phyloP scores from a whole-genome alignment of 30 jellyfish, hydroid and myxozoan species.

The Aurelia sp. region DNA sequence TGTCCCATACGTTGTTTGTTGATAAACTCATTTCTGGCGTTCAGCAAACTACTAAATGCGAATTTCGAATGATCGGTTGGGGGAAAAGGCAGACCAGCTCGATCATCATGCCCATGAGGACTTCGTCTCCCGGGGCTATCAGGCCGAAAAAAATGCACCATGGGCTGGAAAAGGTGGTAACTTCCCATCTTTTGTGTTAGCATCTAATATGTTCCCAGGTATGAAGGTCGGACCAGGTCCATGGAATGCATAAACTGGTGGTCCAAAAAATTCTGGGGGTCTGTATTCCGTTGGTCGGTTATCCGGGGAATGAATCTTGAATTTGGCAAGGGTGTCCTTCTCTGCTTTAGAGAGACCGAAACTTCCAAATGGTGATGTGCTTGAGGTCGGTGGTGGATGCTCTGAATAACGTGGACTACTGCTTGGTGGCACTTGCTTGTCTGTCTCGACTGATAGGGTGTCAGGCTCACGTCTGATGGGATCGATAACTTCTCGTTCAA shows the following conservation, averaged over 20 bases:
- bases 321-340: slow-evolving; percentile 37
- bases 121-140: slow-evolving; percentile 41
- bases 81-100: slow-evolving; percentile 16
- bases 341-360: slow-evolving; percentile 31
- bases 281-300: slow-evolving; percentile 43
- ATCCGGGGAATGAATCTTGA: slow-evolving; percentile 37
- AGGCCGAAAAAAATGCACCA: slow-evolving; percentile 41
- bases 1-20: slow-evolving; percentile 47
- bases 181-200: slow-evolving; percentile 19
- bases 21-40: slow-evolving; percentile 40
- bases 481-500: background rate
- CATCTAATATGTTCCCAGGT: slow-evolving; percentile 54
- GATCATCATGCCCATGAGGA: slow-evolving; percentile 37
- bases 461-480: slow-evolving; percentile 1
- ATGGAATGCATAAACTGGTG: slow-evolving; percentile 45
- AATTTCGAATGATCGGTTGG: slow-evolving; percentile 26
- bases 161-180: slow-evolving; percentile 18
- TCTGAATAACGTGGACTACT: background rate
- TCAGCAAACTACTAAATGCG: slow-evolving; percentile 18
- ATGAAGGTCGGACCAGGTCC: slow-evolving; percentile 59
- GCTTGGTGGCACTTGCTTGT: background rate
- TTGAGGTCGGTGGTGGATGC: background rate
- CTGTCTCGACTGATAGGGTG: background rate
- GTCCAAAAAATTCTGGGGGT: slow-evolving; percentile 49
- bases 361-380: slow-evolving; percentile 29